phyloP scores from a whole-genome alignment of 2,113 vertebrate species.

The Osmerus eperlanus region DNA sequence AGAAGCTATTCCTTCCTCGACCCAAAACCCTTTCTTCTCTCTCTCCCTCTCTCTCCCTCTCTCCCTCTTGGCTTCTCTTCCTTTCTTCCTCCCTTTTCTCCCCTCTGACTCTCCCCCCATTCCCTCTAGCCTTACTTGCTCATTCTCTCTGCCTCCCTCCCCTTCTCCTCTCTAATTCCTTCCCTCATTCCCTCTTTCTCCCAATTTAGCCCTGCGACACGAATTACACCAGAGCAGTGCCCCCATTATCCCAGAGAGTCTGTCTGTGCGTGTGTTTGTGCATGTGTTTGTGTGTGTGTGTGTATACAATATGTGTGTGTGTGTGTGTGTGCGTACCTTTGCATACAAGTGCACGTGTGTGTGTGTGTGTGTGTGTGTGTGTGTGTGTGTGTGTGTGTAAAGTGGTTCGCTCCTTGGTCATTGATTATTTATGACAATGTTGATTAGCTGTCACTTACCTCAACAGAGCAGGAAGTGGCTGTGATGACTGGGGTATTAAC shows the following conservation, averaged over 20 bases:
- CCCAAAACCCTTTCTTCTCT: conserved; percentile 35
- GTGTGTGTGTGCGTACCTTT: conserved; percentile 39
- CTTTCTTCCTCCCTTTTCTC: conserved; percentile 44
- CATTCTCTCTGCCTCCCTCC: neutral
- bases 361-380: conserved; percentile 25
- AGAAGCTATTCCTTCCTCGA: conserved; percentile 64
- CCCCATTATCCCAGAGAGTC: conserved; percentile 67
- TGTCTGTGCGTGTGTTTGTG: conserved; percentile 10
- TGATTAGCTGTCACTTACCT: conserved; percentile 84
- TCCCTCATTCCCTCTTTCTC: conserved; percentile 37
- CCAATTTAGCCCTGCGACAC: conserved; percentile 67
- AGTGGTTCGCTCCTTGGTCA: conserved; percentile 61
- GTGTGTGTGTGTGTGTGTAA: conserved; percentile 50
- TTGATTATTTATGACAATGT: conserved; percentile 85
- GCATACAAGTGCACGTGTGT: conserved; percentile 13
- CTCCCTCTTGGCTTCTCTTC: conserved; percentile 8
- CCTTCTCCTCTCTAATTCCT: neutral
- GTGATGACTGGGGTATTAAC: conserved; percentile 81
- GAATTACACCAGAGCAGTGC: conserved; percentile 68
- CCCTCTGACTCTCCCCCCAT: conserved; percentile 26
- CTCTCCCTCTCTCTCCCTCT: conserved; percentile 6
- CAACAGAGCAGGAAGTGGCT: conserved; percentile 74
- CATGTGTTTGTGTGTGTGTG: conserved; percentile 15
- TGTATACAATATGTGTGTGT: conserved; percentile 37
- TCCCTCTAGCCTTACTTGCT: neutral